These are phyloP conservation scores for Meloe dianella DNA, from an alignment of 2,888 invertebrate genomes.

Conservation along the genomic window DNA sequence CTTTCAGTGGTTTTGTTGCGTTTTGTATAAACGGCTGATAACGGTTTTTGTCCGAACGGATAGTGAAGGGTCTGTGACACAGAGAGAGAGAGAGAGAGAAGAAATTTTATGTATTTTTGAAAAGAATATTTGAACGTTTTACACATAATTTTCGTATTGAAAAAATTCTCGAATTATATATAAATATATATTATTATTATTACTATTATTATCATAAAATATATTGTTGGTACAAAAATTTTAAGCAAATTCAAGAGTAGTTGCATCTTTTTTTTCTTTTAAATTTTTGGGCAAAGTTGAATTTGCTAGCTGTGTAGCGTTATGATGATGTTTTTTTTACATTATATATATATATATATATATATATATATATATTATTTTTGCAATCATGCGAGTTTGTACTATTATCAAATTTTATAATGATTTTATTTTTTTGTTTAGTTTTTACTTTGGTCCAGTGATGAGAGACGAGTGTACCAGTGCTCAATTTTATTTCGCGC, in stretches of 20 bases:
- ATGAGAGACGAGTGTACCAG: not conserved
- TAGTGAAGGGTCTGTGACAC: slow-evolving; percentile 3
- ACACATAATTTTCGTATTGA: not conserved
- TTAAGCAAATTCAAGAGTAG: not conserved
- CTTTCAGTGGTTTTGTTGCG: no score
- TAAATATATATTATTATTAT: not conserved
- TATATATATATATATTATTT: not conserved
- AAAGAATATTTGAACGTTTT: slow-evolving; percentile 5
- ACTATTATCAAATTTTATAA: not conserved
- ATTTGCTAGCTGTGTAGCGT: not conserved
- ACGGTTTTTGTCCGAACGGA: not conserved
- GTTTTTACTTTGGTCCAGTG: not conserved
- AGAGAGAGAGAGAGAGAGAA: no score
- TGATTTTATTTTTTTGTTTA: no score
- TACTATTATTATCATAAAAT: not conserved
- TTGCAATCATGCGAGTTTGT: not conserved
- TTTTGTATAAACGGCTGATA: not conserved
- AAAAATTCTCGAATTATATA: not conserved
- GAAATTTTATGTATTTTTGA: not conserved
- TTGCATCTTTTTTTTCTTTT: not conserved
- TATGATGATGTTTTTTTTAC: not conserved
- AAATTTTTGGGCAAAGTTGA: not conserved
- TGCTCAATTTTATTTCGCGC: slow-evolving; percentile 3
- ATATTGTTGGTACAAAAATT: slow-evolving; percentile 7
- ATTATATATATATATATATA: not conserved